Conservation (phyloP, 2,797 vertebrate species). For the Coranthus polyacanthus region DNA sequence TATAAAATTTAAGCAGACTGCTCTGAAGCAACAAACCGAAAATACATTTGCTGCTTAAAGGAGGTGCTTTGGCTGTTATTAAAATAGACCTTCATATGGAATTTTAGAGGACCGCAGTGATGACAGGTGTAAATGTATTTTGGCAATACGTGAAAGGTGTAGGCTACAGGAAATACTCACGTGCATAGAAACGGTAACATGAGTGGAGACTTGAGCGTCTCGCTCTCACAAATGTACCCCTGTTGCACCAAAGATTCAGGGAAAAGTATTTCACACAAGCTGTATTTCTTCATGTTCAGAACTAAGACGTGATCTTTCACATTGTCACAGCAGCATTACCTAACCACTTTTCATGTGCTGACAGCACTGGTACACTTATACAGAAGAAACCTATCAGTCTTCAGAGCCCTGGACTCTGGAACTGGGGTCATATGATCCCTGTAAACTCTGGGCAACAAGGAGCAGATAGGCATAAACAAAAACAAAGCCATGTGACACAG, state of each 20-base stretch:
- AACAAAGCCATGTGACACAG: constrained; percentile 18
- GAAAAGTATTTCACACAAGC: constrained; percentile 17
- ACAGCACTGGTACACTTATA: not conserved
- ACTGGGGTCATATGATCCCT: constrained; percentile 4
- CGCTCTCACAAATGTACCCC: not conserved
- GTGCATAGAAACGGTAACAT: not conserved
- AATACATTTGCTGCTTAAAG: too few relatives aligned
- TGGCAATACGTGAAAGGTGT: not conserved
- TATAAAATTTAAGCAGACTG: not conserved
- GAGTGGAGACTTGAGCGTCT: not conserved
- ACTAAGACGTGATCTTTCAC: not conserved
- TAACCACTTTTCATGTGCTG: constrained; percentile 6
- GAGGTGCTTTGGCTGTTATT: not conserved
- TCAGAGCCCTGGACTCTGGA: constrained; percentile 4
- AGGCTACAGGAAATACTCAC: too few relatives aligned
- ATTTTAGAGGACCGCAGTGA: not conserved
- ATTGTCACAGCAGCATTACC: not conserved
- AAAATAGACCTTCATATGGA: too few relatives aligned
- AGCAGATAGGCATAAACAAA: constrained; percentile 2
- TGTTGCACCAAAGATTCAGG: constrained; percentile 29
- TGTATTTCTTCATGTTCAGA: constrained; percentile 1
- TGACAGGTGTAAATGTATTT: not conserved
- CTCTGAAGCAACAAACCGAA: not conserved
- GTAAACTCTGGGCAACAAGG: constrained; percentile 10
- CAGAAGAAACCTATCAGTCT: constrained; percentile 3